A percentile compares a stretch with the other conserved stretches of the same genome.
phyloP scores from a whole-genome alignment of 2,797 vertebrate genomes.

The Phaenicophaeus curvirostris region DNA sequence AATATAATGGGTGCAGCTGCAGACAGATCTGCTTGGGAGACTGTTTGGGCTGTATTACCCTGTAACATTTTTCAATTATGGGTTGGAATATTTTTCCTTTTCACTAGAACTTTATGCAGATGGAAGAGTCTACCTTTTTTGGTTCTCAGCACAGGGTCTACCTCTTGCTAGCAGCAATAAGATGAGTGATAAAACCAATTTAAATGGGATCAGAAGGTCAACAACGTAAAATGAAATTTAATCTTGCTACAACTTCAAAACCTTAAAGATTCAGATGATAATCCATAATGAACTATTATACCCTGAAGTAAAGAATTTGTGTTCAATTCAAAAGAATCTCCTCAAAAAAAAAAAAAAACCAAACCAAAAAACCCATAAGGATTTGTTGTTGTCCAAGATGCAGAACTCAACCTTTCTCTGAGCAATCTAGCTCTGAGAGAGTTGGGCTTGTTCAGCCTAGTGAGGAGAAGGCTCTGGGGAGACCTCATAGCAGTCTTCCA shows the following conservation, averaged over 20 bases:
- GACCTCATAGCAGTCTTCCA: no score
- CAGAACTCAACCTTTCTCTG: background rate
- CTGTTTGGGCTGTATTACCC: background rate
- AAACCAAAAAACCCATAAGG: fast-evolving
- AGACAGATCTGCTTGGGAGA: background rate
- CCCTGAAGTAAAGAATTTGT: background rate
- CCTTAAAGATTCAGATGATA: background rate
- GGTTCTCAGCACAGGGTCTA: background rate
- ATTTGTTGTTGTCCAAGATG: background rate
- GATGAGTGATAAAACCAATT: background rate
- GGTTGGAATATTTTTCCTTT: background rate
- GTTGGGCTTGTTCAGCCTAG: no score
- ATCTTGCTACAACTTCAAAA: background rate
- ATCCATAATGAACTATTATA: background rate
- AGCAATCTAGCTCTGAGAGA: no score
- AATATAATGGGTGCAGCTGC: background rate
- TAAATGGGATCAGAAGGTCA: background rate
- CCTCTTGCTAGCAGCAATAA: background rate
- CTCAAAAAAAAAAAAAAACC: background rate
- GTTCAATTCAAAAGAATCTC: background rate
- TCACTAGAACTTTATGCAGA: background rate
- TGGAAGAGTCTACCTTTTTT: background rate
- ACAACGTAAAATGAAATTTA: background rate
- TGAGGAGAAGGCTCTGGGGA: no score
- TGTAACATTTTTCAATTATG: background rate